Conservation (phyloP, 2,888 invertebrate genomes). For the Neelides folsomi region DNA sequence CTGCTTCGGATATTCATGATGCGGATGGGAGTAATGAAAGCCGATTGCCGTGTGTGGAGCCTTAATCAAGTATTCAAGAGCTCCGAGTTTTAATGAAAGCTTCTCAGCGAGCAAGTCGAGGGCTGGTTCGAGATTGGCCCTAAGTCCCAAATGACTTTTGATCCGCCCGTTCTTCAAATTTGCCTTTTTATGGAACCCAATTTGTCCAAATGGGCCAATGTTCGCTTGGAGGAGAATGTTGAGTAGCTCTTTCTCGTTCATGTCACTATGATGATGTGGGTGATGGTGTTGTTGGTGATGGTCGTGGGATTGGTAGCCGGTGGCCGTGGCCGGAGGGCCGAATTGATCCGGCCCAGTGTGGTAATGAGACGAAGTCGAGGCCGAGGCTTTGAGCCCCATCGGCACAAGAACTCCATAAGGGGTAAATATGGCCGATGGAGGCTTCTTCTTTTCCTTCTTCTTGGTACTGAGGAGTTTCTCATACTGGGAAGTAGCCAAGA, state of each 20-base stretch:
- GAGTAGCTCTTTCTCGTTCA: slow-evolving; percentile 18
- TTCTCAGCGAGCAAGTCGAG: slow-evolving; percentile 30
- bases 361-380: background rate
- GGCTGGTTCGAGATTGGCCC: slow-evolving; percentile 22
- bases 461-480: slow-evolving; percentile 26
- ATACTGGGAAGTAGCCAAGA: slow-evolving; percentile 29
- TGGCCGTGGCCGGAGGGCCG: background rate
- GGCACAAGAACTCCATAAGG: slow-evolving; percentile 30
- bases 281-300: background rate
- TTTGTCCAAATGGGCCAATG: slow-evolving; percentile 4
- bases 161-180: slow-evolving; percentile 6
- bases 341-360: background rate
- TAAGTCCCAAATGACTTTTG: slow-evolving; percentile 15
- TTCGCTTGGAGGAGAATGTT: slow-evolving; percentile 17
- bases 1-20: background rate
- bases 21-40: background rate
- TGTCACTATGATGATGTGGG: background rate
- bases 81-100: slow-evolving; percentile 24
- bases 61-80: slow-evolving; percentile 15
- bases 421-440: slow-evolving; percentile 31
- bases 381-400: slow-evolving; percentile 12
- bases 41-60: slow-evolving; percentile 5
- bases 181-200: slow-evolving; percentile 9
- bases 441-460: slow-evolving; percentile 22
- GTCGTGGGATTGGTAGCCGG: background rate